These are phyloP conservation scores for Lacerta agilis DNA, from an alignment of 2,797 vertebrate species.

Conservation along the genomic window DNA sequence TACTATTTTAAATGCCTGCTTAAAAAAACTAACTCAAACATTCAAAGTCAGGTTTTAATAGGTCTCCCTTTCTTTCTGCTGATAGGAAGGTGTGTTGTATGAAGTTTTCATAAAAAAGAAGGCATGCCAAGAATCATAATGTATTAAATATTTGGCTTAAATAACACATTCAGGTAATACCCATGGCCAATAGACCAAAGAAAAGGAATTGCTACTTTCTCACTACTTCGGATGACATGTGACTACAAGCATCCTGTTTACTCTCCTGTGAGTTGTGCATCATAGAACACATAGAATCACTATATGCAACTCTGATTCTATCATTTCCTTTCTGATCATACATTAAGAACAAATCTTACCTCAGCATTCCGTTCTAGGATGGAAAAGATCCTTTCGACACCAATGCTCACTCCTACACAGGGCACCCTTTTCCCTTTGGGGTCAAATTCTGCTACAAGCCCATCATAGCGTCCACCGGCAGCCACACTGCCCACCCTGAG, in stretches of 20 bases:
- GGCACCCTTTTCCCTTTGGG: slow-evolving; percentile 92
- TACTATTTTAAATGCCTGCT: neutral
- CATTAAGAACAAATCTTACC: slow-evolving; percentile 71
- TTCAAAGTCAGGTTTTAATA: neutral
- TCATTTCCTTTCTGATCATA: neutral
- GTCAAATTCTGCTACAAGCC: slow-evolving; percentile 94
- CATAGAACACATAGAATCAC: neutral
- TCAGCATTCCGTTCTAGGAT: slow-evolving; percentile 91
- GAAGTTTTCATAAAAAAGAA: neutral
- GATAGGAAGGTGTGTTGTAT: neutral
- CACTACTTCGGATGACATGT: neutral
- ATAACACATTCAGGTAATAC: neutral
- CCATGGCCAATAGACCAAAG: neutral
- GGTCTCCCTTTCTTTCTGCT: neutral
- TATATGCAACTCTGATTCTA: neutral
- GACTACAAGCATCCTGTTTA: neutral
- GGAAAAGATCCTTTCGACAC: slow-evolving; percentile 93
- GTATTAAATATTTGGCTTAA: neutral
- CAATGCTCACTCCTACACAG: slow-evolving; percentile 94
- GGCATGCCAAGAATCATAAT: neutral
- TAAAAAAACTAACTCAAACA: neutral
- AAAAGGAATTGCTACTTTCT: neutral
- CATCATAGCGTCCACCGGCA: slow-evolving; percentile 92
- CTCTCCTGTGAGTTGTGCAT: neutral
- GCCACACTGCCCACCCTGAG: slow-evolving; percentile 89